Evolutionary conservation across 2,113 vertebrate species (phyloP).

Genomic region (Megaceryle torquata): DNA sequence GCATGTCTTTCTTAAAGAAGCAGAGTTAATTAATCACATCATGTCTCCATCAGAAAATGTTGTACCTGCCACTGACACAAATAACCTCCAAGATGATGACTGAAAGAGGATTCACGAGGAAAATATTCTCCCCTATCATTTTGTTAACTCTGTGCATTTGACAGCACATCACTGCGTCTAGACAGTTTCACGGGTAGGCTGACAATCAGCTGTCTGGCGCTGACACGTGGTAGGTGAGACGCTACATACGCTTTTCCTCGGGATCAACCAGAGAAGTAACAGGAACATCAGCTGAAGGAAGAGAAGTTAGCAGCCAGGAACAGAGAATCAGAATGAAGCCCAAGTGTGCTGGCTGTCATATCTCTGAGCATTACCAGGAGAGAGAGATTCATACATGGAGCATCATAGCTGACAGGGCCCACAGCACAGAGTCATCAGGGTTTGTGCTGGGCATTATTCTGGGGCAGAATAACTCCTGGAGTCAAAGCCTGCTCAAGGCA

Average conservation of each 20-base stretch:
- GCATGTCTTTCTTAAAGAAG: not conserved
- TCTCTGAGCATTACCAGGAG: not conserved
- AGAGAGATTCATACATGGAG: not conserved
- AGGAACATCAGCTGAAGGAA: not conserved
- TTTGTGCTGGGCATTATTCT: not conserved
- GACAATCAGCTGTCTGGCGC: slow-evolving; percentile 42
- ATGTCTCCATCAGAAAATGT: not conserved
- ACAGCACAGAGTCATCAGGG: not conserved
- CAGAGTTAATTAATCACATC: not conserved
- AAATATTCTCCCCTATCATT: slow-evolving; percentile 22
- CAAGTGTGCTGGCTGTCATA: not conserved
- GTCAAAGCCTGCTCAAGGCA: not conserved
- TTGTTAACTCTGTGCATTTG: slow-evolving; percentile 9
- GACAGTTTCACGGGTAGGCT: not conserved
- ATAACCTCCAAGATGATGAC: not conserved
- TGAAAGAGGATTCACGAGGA: not conserved
- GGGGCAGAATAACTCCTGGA: not conserved
- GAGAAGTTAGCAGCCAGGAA: not conserved
- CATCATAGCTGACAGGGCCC: not conserved
- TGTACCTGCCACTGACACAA: not conserved
- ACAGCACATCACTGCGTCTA: slow-evolving; percentile 4
- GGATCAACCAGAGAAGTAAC: not conserved
- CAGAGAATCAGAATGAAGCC: not conserved
- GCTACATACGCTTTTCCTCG: not conserved
- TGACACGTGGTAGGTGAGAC: not conserved